phyloP scores from a whole-genome alignment of 2,888 invertebrate genomes.

The Nomada ruficornis region DNA sequence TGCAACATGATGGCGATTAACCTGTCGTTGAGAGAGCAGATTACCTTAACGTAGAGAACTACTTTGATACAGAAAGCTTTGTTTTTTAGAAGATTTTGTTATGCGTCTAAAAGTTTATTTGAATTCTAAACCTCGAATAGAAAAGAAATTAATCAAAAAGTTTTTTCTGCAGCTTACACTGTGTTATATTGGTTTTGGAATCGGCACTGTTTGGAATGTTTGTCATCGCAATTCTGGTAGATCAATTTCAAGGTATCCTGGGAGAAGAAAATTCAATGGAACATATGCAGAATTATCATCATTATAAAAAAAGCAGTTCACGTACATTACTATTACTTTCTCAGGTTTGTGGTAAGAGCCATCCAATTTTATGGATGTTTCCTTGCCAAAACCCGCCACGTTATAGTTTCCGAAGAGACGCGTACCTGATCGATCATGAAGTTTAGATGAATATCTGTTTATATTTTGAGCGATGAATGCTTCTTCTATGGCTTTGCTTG shows the following conservation, averaged over 20 bases:
- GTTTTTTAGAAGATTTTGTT: background rate
- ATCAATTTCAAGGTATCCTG: conserved; percentile 93
- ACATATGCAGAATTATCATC: conserved; percentile 89
- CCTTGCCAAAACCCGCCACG: conserved; percentile 86
- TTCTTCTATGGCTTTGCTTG: conserved; percentile 25
- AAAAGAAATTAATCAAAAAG: conserved; percentile 38
- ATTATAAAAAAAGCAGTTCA: conserved; percentile 85
- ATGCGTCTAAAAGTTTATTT: conserved; percentile 1
- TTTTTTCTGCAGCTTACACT: conserved; percentile 89
- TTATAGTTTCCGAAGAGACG: conserved; percentile 81
- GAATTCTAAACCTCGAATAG: conserved; percentile 15
- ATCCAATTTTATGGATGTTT: conserved; percentile 90
- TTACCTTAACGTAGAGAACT: background rate
- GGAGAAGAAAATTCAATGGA: conserved; percentile 94
- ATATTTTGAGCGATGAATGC: conserved; percentile 2
- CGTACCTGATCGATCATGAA: conserved; percentile 81
- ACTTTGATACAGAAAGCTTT: background rate
- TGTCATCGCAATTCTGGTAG: conserved; percentile 93
- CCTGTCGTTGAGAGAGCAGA: background rate
- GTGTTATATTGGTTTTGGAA: conserved; percentile 92
- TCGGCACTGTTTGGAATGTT: conserved; percentile 94
- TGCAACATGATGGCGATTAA: background rate
- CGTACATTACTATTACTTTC: conserved; percentile 88
- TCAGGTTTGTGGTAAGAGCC: conserved; percentile 92
- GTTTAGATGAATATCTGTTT: conserved; percentile 68